phyloP scores from a whole-genome alignment of 1,140 invertebrate species.

The Heterodera schachtii region DNA sequence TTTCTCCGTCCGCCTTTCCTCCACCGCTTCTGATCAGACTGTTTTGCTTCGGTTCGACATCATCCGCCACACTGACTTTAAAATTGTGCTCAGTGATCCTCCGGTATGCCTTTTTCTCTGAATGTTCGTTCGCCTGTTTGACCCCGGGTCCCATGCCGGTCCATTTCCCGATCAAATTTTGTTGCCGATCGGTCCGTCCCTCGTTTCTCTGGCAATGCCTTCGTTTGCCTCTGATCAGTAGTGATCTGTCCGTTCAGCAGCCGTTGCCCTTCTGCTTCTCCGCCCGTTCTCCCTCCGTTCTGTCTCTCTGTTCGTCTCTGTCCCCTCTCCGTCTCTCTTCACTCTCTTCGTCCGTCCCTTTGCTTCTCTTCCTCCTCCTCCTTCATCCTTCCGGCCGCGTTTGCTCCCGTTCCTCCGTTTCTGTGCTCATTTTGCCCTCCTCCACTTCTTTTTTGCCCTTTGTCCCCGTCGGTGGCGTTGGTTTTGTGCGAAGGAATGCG shows the following conservation, averaged over 20 bases:
- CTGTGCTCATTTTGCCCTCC: background rate
- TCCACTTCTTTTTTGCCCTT: background rate
- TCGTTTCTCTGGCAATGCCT: too few species aligned
- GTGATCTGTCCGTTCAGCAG: too few species aligned
- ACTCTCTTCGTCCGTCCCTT: background rate
- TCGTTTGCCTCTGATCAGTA: too few species aligned
- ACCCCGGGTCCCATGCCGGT: too few species aligned
- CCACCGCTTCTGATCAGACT: background rate
- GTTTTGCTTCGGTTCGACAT: conserved; percentile 1
- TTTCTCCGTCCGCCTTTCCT: background rate
- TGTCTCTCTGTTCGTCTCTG: background rate
- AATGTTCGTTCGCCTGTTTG: background rate
- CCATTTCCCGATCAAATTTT: background rate
- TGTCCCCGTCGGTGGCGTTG: background rate
- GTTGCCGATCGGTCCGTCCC: background rate
- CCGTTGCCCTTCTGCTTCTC: background rate
- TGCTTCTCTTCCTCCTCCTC: background rate
- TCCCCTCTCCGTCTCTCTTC: background rate
- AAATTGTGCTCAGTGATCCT: background rate
- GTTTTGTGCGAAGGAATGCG: conserved; percentile 6
- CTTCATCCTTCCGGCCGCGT: background rate
- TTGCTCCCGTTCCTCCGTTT: conserved; percentile 3
- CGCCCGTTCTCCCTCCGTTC: background rate
- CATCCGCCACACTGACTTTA: background rate
- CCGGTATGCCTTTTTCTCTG: background rate